phyloP scores from a whole-genome alignment of 92 coral and sea anemone species.

The Epizoanthus illoricatus region DNA sequence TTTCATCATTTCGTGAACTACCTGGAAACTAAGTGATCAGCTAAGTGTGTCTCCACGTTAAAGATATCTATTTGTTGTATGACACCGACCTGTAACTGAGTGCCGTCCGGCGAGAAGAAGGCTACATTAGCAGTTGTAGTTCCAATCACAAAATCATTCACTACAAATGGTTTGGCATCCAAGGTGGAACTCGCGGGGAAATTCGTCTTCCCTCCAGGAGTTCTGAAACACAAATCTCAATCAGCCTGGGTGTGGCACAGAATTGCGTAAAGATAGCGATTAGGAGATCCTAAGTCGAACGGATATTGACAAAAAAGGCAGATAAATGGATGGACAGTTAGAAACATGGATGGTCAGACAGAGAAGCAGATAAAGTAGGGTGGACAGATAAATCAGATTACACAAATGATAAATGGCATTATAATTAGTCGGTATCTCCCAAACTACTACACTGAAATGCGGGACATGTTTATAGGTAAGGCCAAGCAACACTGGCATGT shows the following conservation, averaged over 20 bases:
- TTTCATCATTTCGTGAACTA: too few species aligned
- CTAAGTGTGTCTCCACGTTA: too few species aligned
- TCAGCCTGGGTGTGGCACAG: neutral
- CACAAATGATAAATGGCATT: neutral
- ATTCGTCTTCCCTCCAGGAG: constrained; percentile 37
- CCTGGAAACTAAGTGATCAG: too few species aligned
- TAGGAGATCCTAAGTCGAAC: neutral
- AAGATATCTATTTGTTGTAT: too few species aligned
- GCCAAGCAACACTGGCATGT: too few species aligned
- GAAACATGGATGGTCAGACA: neutral
- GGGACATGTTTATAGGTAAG: too few species aligned
- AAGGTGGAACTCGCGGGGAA: constrained; percentile 87
- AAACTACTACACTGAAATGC: too few species aligned
- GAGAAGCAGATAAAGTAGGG: neutral
- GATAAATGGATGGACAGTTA: neutral
- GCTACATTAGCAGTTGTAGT: constrained; percentile 87
- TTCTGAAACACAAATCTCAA: constrained; percentile 36
- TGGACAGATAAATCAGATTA: neutral
- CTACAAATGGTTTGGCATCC: constrained; percentile 86
- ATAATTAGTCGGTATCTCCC: neutral
- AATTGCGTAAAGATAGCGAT: neutral
- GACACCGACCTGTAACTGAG: constrained; percentile 60
- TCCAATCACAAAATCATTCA: constrained; percentile 82
- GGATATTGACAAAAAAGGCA: neutral
- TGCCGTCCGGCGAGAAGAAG: constrained; percentile 70